Base-by-base conservation (phyloP, 2,113 vertebrate species). In the Onychorhynchus coronatus region DNA sequence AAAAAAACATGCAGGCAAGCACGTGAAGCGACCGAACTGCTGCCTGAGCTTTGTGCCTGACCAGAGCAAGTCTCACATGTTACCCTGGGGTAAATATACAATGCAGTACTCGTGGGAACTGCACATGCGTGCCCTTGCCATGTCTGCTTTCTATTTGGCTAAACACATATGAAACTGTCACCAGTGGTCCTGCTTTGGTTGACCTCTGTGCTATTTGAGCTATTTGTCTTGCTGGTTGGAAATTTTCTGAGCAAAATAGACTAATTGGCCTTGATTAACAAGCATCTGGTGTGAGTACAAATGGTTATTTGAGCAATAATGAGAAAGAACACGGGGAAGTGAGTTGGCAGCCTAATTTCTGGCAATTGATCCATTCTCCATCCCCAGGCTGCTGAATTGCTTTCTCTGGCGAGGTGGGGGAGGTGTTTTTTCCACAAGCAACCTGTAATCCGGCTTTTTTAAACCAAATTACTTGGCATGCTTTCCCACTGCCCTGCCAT, bases 201-300 rank as follows among this genome's bases (percentile, higher is more conserved):
- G 95, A 97, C 95, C 93, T 93, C 87, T 93, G 78, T 63, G 93
- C 70, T 83, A 86, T 95, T 89, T 93, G 93, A 93, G 95, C 94
- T 93, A 96, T 97, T 97, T 97, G 91, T 97, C 93, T 94, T 94
- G 94, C 91, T 11, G 25, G 79, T 97, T 97, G 95, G 94, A 96
- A 92, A 95, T 95, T 96, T 97, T 96, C 95, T 95, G 95, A 95
- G 97, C 93, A 95, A 97, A 96, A 95, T 47, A 92, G 94, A 75
- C 83, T 96, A 97, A 97, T 97, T 96, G 95, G 93, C 97, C 94
- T 96, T 97, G 96, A 97, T 97, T 96, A 97, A 96, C 95, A 95
- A 94, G 93, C 95, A 96, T 97, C 95, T 97, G 93, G 96, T 95
- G 93, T 35, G 92, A 95, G 88, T 96, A 93, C 91, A 94, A 96